Evolutionary conservation across 2,888 invertebrate genomes (phyloP), one percentile per base, ranked within the genome.

Genomic region (Lathronympha strigana): DNA sequence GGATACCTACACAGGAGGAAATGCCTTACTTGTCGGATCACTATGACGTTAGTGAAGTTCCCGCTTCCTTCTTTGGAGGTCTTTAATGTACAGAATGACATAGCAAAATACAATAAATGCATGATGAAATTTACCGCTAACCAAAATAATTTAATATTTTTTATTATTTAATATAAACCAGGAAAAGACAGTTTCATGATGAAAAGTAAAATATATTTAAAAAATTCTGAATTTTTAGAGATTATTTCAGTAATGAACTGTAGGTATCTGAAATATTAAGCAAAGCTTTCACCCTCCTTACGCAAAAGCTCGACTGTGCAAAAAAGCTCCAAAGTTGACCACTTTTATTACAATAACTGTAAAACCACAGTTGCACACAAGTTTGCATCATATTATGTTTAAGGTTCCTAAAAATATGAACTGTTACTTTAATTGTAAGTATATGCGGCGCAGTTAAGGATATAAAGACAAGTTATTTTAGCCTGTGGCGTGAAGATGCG

Each of bases 1-100:
- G 82, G 79, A 78, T 78, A 80, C 72, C 58, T 64, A 78, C 28
- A 28, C 45, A 53, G 53, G 75, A 84, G 87, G 86, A 87, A 87
- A 86, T 87, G 76, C 81, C 84, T 72, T 64, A 73, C 71, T 71
- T 61, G 66, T 54, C 64, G 53, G 51, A 63, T 68, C 66, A 57
- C 45, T 64, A 58, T 57, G 66, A 61, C 57, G 68, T 67, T 69
- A 64, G 66, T 54, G 50, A 66, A 69, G 53, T 63, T 40, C 62
- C 64, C 60, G 33, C 64, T 60, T 64, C 64, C 64, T 58, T 64
- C 25, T 60, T 53, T 45, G 45, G 53, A n/a, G 36, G 51, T n/a
- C 31, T 58, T 40, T 15, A 40, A 1, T 17, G 25, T 17, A n/a
- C 25, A 28, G 13, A 25, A 33, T 33, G 13, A 4, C 21, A 4